Conservation (phyloP, 2,888 invertebrate genomes). For the Neoaliturus tenellus region DNA sequence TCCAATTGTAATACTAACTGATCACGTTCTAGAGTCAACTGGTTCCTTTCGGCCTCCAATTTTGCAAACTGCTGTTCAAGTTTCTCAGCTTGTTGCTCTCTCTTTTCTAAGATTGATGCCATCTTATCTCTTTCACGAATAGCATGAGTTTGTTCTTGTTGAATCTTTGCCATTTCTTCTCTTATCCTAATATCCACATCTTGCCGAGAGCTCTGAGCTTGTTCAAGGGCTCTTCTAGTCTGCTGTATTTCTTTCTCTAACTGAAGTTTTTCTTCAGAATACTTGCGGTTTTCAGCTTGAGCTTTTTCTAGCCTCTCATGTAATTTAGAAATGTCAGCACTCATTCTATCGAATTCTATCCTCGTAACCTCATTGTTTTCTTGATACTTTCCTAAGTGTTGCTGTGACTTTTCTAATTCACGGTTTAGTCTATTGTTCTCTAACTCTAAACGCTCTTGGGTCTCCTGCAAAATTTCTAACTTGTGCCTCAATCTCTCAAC, state of each 20-base stretch:
- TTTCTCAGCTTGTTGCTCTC: constrained; percentile 75
- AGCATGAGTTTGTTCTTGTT: constrained; percentile 84
- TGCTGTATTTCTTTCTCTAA: constrained; percentile 84
- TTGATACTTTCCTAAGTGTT: constrained; percentile 88
- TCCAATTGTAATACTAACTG: constrained; percentile 93
- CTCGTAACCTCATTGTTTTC: constrained; percentile 89
- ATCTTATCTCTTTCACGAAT: constrained; percentile 86
- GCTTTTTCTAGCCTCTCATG: constrained; percentile 87
- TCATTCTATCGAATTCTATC: constrained; percentile 91
- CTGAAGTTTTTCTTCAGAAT: constrained; percentile 78
- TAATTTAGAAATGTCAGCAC: constrained; percentile 86
- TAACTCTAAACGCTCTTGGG: constrained; percentile 90
- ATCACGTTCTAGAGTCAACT: constrained; percentile 89
- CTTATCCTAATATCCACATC: constrained; percentile 81
- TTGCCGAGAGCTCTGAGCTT: constrained; percentile 79
- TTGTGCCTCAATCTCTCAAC: constrained; percentile 91
- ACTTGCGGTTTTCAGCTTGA: constrained; percentile 72
- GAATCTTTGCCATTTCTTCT: constrained; percentile 83
- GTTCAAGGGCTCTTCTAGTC: constrained; percentile 77
- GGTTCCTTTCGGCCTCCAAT: constrained; percentile 89
- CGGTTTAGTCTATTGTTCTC: constrained; percentile 90
- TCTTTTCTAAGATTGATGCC: constrained; percentile 73
- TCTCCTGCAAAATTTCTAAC: constrained; percentile 89
- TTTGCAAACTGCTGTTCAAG: constrained; percentile 91
- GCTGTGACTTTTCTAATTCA: constrained; percentile 90